Evolutionary conservation across 2,113 vertebrate genomes (phyloP).

Genomic region (Caloenas nicobarica): DNA sequence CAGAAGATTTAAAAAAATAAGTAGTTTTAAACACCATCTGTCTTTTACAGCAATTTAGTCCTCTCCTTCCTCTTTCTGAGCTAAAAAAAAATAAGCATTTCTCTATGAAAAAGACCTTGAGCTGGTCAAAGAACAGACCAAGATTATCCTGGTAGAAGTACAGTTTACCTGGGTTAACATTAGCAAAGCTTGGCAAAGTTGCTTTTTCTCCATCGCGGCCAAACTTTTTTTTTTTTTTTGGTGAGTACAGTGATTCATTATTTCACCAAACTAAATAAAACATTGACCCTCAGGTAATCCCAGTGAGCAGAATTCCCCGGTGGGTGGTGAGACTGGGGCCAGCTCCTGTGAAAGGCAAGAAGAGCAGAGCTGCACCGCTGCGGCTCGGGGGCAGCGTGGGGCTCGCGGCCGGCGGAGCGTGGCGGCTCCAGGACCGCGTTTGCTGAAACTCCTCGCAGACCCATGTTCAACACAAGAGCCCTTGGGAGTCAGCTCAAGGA

Average conservation of each 20-base stretch:
- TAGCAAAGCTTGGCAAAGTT: background rate
- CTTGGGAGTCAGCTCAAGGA: background rate
- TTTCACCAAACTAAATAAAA: constrained; percentile 26
- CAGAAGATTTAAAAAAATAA: background rate
- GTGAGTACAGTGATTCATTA: background rate
- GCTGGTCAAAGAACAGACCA: background rate
- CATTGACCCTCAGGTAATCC: background rate
- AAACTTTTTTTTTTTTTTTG: background rate
- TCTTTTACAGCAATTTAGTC: background rate
- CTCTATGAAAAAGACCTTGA: background rate
- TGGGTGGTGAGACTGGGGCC: background rate
- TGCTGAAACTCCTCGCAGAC: background rate
- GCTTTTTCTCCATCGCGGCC: background rate
- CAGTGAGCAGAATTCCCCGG: background rate
- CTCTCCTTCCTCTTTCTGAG: background rate
- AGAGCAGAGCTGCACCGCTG: background rate
- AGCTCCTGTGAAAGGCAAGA: background rate
- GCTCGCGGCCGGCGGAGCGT: accelerated
- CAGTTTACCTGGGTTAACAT: background rate
- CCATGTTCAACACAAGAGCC: background rate
- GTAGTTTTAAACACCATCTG: accelerated
- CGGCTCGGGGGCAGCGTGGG: accelerated
- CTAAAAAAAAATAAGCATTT: background rate
- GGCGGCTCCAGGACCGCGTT: accelerated
- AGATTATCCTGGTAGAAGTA: background rate